These are phyloP conservation scores for Melipona beecheii DNA, from an alignment of 2,888 invertebrate genomes.

Conservation along the genomic window DNA sequence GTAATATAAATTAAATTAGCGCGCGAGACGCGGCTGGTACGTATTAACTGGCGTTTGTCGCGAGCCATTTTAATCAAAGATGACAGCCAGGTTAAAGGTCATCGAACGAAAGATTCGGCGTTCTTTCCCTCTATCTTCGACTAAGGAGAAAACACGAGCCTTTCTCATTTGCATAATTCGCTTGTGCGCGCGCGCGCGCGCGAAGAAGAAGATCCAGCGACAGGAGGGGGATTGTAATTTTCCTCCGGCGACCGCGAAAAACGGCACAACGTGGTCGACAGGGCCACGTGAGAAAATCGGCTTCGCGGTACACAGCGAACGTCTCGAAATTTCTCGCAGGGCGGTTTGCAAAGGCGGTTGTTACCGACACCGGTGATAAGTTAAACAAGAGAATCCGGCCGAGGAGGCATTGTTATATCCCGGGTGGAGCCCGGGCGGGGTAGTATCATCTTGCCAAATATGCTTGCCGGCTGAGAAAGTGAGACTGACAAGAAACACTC, in stretches of 20 bases:
- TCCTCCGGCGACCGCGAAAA: not conserved
- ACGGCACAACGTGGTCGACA: not conserved
- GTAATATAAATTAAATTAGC: slow-evolving; percentile 30
- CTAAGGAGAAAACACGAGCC: slow-evolving; percentile 29
- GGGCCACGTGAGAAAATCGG: slow-evolving; percentile 10
- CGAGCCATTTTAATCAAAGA: slow-evolving; percentile 24
- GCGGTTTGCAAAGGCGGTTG: slow-evolving; percentile 15
- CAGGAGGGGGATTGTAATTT: slow-evolving; percentile 11
- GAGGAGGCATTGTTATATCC: slow-evolving; percentile 55
- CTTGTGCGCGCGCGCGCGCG: slow-evolving; percentile 1
- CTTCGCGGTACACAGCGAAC: not conserved
- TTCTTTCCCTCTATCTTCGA: slow-evolving; percentile 20
- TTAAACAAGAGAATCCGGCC: slow-evolving; percentile 36
- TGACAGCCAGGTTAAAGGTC: slow-evolving; percentile 8
- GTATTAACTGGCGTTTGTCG: not conserved
- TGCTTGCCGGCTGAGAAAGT: slow-evolving; percentile 64
- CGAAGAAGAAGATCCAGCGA: too few species aligned
- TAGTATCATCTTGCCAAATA: slow-evolving; percentile 68
- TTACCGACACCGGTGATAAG: slow-evolving; percentile 12
- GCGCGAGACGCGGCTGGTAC: not conserved
- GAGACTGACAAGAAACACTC: slow-evolving; percentile 68
- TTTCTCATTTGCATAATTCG: slow-evolving; percentile 35
- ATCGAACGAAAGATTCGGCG: slow-evolving; percentile 13
- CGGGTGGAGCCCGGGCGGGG: slow-evolving; percentile 16
- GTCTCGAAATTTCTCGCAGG: slow-evolving; percentile 29